Percentiles rank a stretch among this genome's conserved stretches.
Conservation (phyloP, 2,113 vertebrate genomes). For the Neopipo cinnamomea region DNA sequence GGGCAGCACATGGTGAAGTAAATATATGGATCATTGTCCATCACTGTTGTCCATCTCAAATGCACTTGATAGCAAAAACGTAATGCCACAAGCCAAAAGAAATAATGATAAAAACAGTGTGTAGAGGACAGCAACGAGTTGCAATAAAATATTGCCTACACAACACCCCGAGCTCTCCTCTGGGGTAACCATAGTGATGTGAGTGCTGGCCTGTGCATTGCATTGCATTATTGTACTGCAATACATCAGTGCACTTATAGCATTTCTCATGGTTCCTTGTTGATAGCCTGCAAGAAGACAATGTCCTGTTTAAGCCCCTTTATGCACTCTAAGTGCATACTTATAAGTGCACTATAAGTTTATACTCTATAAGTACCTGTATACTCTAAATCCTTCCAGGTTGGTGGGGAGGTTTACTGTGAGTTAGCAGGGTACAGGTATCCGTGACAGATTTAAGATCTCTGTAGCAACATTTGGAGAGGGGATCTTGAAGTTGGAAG, state of each 20-base stretch:
- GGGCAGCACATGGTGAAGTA: neutral
- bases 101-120: neutral
- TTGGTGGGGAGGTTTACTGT: neutral
- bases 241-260: neutral
- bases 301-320: neutral
- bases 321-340: too few species aligned
- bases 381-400: neutral
- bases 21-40: neutral
- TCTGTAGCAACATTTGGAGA: neutral
- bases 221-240: neutral
- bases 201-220: neutral
- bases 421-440: neutral
- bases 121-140: neutral
- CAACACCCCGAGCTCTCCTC: neutral
- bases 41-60: rapidly evolving
- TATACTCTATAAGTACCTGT: neutral
- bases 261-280: neutral
- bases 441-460: neutral
- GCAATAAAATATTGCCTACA: neutral
- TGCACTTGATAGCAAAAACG: neutral
- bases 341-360: too few species aligned
- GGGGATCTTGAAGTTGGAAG: neutral
- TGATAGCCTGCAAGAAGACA: neutral
- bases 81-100: neutral
- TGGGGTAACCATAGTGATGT: neutral